Base-by-base conservation (phyloP, 2,888 invertebrate genomes). In the Julus scanicus region DNA sequence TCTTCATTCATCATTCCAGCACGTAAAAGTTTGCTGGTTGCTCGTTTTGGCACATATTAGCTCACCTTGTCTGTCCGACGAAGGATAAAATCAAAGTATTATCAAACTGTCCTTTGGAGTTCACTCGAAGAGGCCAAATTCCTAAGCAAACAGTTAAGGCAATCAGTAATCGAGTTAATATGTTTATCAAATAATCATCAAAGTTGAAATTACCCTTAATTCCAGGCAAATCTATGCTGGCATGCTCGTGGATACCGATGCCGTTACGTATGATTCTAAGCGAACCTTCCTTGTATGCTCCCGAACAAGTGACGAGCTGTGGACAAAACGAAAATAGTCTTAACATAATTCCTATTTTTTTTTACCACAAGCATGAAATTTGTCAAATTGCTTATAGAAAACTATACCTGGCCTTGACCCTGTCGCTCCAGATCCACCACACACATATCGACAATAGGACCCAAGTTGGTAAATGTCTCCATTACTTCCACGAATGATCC, bases 241-340 rank as follows among this genome's bases (percentile, higher is more conserved):
- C 99, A 92, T 98, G 97, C 92, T 99, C 99, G 90, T 99, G 98
- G 89, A 99, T 99, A 3, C 99, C 99, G 91, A 99, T 99, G 4
- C 99, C 99, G 93, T 99, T 99, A 90, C 99, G 94, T 90, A 99
- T 99, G 89, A 99, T 98, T 88, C 99, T 94, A 57, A 99, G 93
- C 0, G 99, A 98, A 0, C 99, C 99, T 93, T 99, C 99, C 92
- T 99, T 99, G 92, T 96, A 98, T 3, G 97, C 97, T 93, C 96
- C 99, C 0, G 99, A 99, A 92, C 99, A 99, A 0, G 99, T 99
- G 84, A 99, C 98, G 90, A 99, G 95, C 92, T 93, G 90, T 8
- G 37, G 4, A 44, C 17, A 40, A 84, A 84, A 80, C 17, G 9
- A 2, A 37, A 1, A 80, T 80, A n/a, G n/a, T n/a, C n/a, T n/a